Percentiles rank a stretch among this genome's conserved stretches.
phyloP scores from a whole-genome alignment of 35 echinoderm and acorn worm genomes.

The Diadema setosum region DNA sequence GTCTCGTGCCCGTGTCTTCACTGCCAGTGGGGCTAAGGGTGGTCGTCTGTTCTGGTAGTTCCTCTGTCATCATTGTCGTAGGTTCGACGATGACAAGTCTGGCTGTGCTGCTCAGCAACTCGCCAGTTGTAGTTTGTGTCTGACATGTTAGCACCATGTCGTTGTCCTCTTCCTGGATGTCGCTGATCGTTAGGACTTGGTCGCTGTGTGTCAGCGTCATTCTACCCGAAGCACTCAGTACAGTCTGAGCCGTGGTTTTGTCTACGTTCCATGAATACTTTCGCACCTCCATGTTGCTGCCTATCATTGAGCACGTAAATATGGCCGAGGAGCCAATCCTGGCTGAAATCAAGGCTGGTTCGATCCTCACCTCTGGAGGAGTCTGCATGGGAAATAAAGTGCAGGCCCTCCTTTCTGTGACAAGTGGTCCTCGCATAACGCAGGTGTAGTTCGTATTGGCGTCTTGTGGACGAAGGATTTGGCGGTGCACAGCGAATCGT shows the following conservation, averaged over 20 bases:
- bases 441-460: neutral
- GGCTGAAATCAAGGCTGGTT: neutral
- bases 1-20: neutral
- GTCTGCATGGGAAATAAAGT: neutral
- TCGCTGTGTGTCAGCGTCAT: neutral
- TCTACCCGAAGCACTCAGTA: neutral
- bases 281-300: neutral
- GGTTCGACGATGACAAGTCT: neutral
- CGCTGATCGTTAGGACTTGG: neutral
- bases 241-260: neutral
- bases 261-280: neutral
- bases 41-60: neutral
- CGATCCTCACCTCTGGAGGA: neutral
- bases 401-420: neutral
- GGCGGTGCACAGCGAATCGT: neutral
- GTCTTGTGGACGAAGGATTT: slow-evolving; percentile 2
- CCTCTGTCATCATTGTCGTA: neutral
- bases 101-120: neutral
- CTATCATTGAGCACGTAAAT: neutral
- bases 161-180: neutral
- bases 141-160: neutral
- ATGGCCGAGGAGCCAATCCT: neutral
- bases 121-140: neutral
- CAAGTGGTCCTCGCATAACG: neutral
- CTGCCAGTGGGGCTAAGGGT: neutral